Evolutionary conservation across 2,888 invertebrate genomes (phyloP).

Genomic region (Amblyjoppa fuscipennis): DNA sequence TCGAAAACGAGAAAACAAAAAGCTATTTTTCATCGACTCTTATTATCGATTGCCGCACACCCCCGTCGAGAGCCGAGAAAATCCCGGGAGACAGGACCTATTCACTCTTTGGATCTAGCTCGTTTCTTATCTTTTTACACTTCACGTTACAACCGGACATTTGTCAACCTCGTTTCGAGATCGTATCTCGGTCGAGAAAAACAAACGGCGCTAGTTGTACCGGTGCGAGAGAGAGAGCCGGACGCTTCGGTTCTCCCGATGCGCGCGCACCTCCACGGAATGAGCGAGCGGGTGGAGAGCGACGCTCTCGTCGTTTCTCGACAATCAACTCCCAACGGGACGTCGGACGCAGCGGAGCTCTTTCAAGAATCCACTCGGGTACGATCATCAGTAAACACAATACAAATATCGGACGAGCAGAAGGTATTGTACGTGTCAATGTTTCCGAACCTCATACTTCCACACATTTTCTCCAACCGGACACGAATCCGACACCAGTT

Average conservation of each 20-base stretch:
- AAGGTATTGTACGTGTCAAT: not conserved
- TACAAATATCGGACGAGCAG: not conserved
- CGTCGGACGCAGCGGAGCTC: not conserved
- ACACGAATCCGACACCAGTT: not conserved
- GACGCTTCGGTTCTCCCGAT: constrained; percentile 30
- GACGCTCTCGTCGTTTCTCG: constrained; percentile 14
- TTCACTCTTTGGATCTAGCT: constrained; percentile 22
- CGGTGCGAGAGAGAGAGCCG: constrained; percentile 43
- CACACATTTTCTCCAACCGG: no score
- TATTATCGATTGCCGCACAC: constrained; percentile 14
- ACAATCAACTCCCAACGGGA: constrained; percentile 28
- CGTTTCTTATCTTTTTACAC: constrained; percentile 58
- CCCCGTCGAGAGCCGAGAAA: constrained; percentile 38
- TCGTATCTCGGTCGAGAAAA: constrained; percentile 57
- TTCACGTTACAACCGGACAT: constrained; percentile 65
- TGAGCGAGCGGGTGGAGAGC: constrained; percentile 23
- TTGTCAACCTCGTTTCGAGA: constrained; percentile 67
- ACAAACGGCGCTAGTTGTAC: constrained; percentile 50
- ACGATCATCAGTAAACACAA: constrained; percentile 2
- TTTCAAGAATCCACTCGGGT: not conserved
- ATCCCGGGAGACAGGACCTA: constrained; percentile 2
- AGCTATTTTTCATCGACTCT: constrained; percentile 9
- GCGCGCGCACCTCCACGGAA: constrained; percentile 50
- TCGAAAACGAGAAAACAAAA: not conserved
- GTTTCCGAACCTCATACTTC: not conserved